Evolutionary conservation across 2,113 vertebrate genomes (phyloP).

Genomic region (Butorides virescens): DNA sequence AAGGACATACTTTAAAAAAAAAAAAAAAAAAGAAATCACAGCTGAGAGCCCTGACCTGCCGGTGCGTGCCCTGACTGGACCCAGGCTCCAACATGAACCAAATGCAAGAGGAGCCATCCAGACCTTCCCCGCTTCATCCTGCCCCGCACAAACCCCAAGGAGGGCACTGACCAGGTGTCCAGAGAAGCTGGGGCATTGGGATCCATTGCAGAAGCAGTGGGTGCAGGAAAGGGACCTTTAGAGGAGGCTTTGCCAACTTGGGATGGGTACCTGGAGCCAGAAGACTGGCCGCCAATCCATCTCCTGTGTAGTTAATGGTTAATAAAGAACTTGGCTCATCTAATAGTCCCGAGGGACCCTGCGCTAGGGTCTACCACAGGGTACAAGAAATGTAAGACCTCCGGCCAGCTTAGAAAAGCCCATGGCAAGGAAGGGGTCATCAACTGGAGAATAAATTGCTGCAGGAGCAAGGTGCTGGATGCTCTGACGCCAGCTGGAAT

Average conservation of each 20-base stretch:
- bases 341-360: no score
- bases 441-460: neutral
- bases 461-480: neutral
- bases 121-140: neutral
- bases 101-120: neutral
- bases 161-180: neutral
- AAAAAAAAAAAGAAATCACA: neutral
- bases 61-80: neutral
- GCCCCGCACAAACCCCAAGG: neutral
- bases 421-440: neutral
- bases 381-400: neutral
- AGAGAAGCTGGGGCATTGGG: neutral
- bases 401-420: neutral
- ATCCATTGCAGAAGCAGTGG: neutral
- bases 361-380: neutral
- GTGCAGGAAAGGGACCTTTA: neutral
- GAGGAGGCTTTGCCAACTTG: neutral
- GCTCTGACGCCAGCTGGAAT: fast-evolving
- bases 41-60: neutral
- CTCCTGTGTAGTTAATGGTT: neutral
- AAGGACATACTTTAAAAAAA: no score
- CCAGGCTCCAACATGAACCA: neutral
- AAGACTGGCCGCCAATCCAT: neutral
- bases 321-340: neutral
- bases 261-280: neutral